Conservation (phyloP, 2,888 invertebrate species). For the Sinopyrophorus schimmeli region DNA sequence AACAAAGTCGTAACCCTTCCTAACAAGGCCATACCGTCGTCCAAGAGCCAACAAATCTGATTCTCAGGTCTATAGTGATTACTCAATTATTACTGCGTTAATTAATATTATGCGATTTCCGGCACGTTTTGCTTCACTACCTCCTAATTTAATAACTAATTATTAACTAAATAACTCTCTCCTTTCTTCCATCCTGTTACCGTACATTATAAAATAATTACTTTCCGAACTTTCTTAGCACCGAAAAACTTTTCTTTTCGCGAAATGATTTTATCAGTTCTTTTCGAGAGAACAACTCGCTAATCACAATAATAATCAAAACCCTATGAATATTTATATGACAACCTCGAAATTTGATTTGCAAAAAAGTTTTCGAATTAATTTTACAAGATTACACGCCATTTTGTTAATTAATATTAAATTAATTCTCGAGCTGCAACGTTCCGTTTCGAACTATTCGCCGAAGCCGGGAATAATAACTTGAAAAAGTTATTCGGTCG, state of each 20-base stretch:
- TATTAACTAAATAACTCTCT: conserved; percentile 3
- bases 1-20: conserved; percentile 45
- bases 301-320: conserved; percentile 11
- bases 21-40: conserved; percentile 36
- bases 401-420: no score
- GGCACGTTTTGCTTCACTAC: conserved; percentile 8
- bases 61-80: conserved; percentile 19
- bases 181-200: background rate
- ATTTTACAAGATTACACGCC: no score
- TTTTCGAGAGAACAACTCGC: no score
- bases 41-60: conserved; percentile 20
- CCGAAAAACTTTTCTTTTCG: no score
- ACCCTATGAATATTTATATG: conserved; percentile 9
- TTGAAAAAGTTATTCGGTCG: no score
- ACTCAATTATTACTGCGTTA: conserved; percentile 23
- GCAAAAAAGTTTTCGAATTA: background rate
- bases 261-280: no score
- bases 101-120: conserved; percentile 21
- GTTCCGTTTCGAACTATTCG: no score
- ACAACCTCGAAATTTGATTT: background rate
- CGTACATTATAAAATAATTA: no score
- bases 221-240: no score
- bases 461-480: no score
- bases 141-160: conserved; percentile 5
- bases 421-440: no score